phyloP scores from a whole-genome alignment of 2,797 vertebrate genomes.

The Sorex maritimensis region DNA sequence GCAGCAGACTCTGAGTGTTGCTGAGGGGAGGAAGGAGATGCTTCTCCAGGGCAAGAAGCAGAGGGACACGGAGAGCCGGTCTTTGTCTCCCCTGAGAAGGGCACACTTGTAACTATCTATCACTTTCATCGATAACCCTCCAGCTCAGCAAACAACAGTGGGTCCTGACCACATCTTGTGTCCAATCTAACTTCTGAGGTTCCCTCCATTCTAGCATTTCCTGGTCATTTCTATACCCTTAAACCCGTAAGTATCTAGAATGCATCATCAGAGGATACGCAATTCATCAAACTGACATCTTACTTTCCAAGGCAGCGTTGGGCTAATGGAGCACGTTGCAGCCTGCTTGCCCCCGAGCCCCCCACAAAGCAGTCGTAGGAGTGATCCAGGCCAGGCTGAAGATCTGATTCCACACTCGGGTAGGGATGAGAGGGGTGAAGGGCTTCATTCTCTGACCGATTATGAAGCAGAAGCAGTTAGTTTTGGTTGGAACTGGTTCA shows the following conservation, averaged over 20 bases:
- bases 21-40: not conserved
- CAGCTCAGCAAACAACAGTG: not conserved
- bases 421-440: not conserved
- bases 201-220: not conserved
- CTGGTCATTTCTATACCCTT: not conserved
- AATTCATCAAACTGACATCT: not conserved
- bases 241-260: slow-evolving; percentile 15
- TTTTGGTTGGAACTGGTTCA: not conserved
- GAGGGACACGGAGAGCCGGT: not conserved
- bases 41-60: not conserved
- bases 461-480: not conserved
- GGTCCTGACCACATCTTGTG: not conserved
- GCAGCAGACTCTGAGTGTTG: not conserved
- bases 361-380: not conserved
- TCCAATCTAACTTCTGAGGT: not conserved
- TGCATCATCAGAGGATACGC: not conserved
- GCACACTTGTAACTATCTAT: not conserved
- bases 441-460: not conserved
- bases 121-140: not conserved
- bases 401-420: not conserved
- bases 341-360: not conserved
- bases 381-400: not conserved
- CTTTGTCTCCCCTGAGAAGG: not conserved
- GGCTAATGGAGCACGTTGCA: not conserved
- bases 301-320: not conserved